phyloP scores from a whole-genome alignment of 2,797 vertebrate genomes.

The Sparus aurata region DNA sequence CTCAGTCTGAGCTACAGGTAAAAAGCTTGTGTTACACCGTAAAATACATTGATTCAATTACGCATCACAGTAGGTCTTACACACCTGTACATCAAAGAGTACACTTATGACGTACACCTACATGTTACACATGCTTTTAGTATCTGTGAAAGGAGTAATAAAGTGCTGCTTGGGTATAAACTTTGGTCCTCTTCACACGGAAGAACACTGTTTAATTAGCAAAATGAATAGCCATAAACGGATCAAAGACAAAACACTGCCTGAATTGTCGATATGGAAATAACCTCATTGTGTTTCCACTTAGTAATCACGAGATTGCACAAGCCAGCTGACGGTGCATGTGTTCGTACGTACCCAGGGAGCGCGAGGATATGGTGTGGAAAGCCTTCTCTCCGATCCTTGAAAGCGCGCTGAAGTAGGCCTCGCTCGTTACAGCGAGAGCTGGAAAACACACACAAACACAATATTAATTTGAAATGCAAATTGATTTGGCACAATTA shows the following conservation, averaged over 20 bases:
- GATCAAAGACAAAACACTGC: constrained; percentile 29
- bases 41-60: not conserved
- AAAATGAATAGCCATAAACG: constrained; percentile 59
- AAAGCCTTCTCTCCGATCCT: constrained; percentile 92
- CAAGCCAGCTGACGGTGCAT: not conserved
- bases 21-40: not conserved
- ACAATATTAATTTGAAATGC: constrained; percentile 24
- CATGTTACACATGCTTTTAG: not conserved
- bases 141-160: constrained; percentile 27
- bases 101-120: constrained; percentile 7
- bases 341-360: constrained; percentile 86
- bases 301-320: not conserved
- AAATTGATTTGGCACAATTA: not conserved
- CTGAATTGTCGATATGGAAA: not conserved
- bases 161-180: constrained; percentile 36
- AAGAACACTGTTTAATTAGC: constrained; percentile 36
- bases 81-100: constrained; percentile 15
- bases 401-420: constrained; percentile 92
- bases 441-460: constrained; percentile 78
- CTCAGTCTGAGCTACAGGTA: constrained; percentile 4
- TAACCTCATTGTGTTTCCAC: not conserved
- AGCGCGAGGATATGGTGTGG: constrained; percentile 87
- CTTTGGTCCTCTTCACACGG: constrained; percentile 43
- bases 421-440: constrained; percentile 88
- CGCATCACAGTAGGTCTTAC: not conserved